These are phyloP conservation scores for Mactra quadrangularis DNA, from an alignment of 1,140 invertebrate genomes.

Conservation along the genomic window DNA sequence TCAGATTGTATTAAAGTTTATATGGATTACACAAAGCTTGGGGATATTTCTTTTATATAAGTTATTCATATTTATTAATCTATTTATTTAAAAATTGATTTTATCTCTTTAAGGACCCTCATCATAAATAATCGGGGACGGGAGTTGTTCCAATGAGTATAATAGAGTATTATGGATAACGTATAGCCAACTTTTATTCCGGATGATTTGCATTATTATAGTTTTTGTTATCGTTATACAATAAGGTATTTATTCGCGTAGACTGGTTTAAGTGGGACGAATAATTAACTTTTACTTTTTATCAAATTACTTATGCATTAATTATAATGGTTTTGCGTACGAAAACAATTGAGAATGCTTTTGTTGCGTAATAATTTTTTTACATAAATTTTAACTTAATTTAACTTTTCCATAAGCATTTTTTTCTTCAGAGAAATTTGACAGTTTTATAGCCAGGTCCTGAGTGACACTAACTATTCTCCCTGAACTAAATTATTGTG, in stretches of 20 bases:
- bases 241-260: neutral
- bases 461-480: constrained; percentile 54
- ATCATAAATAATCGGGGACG: constrained; percentile 19
- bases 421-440: constrained; percentile 54
- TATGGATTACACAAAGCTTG: constrained; percentile 19
- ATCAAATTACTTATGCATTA: constrained; percentile 46
- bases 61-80: constrained; percentile 39
- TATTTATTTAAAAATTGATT: constrained; percentile 53
- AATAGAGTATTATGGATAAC: constrained; percentile 38
- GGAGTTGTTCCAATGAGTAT: constrained; percentile 16
- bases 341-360: constrained; percentile 48
- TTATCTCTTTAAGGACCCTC: constrained; percentile 23
- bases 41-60: constrained; percentile 37
- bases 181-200: constrained; percentile 40
- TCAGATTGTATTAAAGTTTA: constrained; percentile 49
- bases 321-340: constrained; percentile 36
- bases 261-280: neutral
- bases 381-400: constrained; percentile 62
- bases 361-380: constrained; percentile 40
- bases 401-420: constrained; percentile 24
- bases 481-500: constrained; percentile 31
- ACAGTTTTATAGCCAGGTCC: constrained; percentile 47
- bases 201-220: constrained; percentile 55
- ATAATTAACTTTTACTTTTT: constrained; percentile 59
- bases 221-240: constrained; percentile 22